These are phyloP conservation scores for Alcis repandata DNA, from an alignment of 2,888 invertebrate genomes.

Conservation along the genomic window DNA sequence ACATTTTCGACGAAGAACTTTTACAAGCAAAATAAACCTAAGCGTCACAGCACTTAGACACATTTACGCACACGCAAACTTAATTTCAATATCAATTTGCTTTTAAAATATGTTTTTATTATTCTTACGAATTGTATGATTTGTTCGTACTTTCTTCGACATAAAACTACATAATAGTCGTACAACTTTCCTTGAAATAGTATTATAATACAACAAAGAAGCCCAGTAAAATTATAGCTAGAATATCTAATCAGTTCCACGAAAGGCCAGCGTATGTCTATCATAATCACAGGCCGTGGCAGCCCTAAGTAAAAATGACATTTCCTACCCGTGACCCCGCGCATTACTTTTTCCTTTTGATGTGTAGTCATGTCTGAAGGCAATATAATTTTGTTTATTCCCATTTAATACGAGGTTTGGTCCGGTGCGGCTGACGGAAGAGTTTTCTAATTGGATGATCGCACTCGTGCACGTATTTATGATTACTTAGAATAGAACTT, in stretches of 20 bases:
- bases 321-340: constrained; percentile 62
- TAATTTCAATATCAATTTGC: no score
- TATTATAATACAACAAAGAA: no score
- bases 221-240: neutral
- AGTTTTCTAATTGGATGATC: constrained; percentile 41
- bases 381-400: constrained; percentile 76
- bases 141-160: no score
- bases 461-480: constrained; percentile 16
- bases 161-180: no score
- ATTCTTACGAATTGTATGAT: no score
- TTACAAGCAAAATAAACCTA: no score
- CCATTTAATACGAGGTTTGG: constrained; percentile 50
- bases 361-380: constrained; percentile 75
- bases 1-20: no score
- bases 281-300: neutral
- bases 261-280: no score
- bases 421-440: constrained; percentile 40
- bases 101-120: no score
- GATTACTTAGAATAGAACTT: neutral
- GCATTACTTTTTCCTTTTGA: constrained; percentile 84
- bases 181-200: no score
- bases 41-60: no score
- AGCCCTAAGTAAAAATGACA: constrained; percentile 66
- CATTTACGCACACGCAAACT: no score
- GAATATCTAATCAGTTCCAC: neutral